These are phyloP conservation scores for Parnassius apollo DNA, from an alignment of 2,888 invertebrate species.

Conservation along the genomic window DNA sequence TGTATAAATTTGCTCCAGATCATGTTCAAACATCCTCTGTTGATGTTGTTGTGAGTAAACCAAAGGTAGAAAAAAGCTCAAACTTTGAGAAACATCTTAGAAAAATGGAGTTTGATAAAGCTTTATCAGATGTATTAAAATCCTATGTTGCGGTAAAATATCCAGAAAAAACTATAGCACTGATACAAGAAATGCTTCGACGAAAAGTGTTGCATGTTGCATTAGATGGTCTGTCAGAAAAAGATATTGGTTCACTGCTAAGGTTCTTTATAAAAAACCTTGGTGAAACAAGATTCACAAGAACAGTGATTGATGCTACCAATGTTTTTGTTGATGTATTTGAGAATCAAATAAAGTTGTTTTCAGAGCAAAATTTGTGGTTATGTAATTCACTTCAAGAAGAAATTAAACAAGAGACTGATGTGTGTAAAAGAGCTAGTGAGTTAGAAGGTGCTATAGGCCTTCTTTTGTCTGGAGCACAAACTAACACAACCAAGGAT, in stretches of 20 bases:
- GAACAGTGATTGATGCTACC: constrained; percentile 87
- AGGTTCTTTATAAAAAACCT: constrained; percentile 88
- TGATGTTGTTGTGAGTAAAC: constrained; percentile 77
- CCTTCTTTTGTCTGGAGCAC: constrained; percentile 83
- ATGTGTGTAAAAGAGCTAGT: constrained; percentile 83
- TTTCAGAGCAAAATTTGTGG: constrained; percentile 82
- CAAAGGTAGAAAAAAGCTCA: constrained; percentile 60
- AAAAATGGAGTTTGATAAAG: constrained; percentile 91
- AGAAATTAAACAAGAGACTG: constrained; percentile 84
- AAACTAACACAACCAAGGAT: constrained; percentile 64
- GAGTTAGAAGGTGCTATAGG: constrained; percentile 86
- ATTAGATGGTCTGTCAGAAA: constrained; percentile 86
- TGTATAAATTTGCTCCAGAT: constrained; percentile 79
- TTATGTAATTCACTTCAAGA: constrained; percentile 82
- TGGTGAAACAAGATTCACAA: constrained; percentile 87
- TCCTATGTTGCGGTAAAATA: constrained; percentile 81
- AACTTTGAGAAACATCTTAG: constrained; percentile 87
- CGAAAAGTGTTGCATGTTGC: constrained; percentile 89
- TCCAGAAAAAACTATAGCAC: constrained; percentile 89
- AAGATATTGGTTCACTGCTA: constrained; percentile 84
- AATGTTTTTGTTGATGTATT: constrained; percentile 89
- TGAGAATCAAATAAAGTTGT: constrained; percentile 82
- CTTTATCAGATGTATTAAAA: constrained; percentile 86
- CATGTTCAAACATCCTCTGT: constrained; percentile 56
- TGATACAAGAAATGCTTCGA: constrained; percentile 93